phyloP scores from a whole-genome alignment of 2,888 invertebrate genomes.

The Carcina quercana region DNA sequence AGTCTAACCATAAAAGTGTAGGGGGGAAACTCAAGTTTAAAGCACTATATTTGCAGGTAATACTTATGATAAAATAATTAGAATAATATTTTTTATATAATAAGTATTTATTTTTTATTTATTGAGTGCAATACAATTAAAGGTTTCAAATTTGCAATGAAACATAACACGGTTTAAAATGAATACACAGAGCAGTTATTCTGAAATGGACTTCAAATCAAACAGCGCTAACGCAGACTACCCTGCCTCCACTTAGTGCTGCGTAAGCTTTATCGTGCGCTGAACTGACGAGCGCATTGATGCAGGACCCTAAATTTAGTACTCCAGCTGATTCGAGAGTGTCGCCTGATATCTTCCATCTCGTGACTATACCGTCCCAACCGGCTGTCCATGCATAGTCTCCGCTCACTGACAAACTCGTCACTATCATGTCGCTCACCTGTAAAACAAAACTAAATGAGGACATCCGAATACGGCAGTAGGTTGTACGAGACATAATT shows the following conservation, averaged over 20 bases:
- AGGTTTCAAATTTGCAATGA: neutral
- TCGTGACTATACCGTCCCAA: slow-evolving; percentile 68
- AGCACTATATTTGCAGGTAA: no score
- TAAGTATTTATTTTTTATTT: no score
- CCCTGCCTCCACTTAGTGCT: slow-evolving; percentile 40
- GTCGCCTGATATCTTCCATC: slow-evolving; percentile 48
- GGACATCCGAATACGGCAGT: no score
- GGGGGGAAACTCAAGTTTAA: no score
- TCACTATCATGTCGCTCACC: slow-evolving; percentile 69
- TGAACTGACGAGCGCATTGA: slow-evolving; percentile 45
- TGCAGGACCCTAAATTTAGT: slow-evolving; percentile 45
- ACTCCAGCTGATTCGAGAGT: slow-evolving; percentile 46
- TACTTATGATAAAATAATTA: no score
- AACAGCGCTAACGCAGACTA: slow-evolving; percentile 30
- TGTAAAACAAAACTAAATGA: no score
- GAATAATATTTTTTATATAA: no score
- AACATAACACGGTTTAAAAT: neutral
- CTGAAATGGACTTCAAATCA: no score
- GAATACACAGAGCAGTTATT: no score
- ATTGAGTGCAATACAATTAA: neutral
- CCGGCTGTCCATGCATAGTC: slow-evolving; percentile 71
- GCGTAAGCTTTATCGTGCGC: slow-evolving; percentile 33
- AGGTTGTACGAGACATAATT: no score
- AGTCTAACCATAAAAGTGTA: no score
- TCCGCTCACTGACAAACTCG: slow-evolving; percentile 54